Percentiles rank a stretch among this genome's conserved stretches.
phyloP scores from a whole-genome alignment of 2,888 invertebrate species.

The Uropetala carovei region DNA sequence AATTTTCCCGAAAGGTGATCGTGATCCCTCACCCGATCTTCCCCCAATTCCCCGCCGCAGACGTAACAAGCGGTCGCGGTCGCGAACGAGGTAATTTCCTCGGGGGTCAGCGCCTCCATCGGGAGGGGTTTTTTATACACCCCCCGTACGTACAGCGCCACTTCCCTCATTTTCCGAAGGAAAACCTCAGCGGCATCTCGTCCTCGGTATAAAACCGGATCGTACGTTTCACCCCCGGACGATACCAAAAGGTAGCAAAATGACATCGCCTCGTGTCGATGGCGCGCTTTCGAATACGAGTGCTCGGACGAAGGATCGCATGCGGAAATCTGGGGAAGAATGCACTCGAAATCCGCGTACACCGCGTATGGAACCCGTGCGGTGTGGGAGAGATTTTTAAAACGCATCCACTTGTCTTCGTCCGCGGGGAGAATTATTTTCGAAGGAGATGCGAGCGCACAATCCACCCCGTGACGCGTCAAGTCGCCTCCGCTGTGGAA shows the following conservation, averaged over 20 bases:
- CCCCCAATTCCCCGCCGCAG: background rate
- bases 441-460: background rate
- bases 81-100: background rate
- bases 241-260: background rate
- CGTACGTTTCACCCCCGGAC: background rate
- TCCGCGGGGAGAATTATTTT: background rate
- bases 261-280: background rate
- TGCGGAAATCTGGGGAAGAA: slow-evolving; percentile 26
- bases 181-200: background rate
- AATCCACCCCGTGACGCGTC: background rate
- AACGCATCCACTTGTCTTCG: background rate
- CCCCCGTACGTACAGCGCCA: background rate
- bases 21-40: background rate
- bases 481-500: background rate
- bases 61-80: background rate
- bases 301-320: background rate
- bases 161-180: background rate
- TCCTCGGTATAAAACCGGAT: background rate
- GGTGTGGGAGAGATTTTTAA: background rate
- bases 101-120: background rate
- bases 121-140: background rate
- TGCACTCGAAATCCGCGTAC: background rate
- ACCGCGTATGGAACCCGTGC: background rate
- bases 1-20: background rate
- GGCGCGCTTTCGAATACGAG: background rate